Base-by-base conservation (phyloP, 2,888 invertebrate species). In the Parthenolecanium corni region DNA sequence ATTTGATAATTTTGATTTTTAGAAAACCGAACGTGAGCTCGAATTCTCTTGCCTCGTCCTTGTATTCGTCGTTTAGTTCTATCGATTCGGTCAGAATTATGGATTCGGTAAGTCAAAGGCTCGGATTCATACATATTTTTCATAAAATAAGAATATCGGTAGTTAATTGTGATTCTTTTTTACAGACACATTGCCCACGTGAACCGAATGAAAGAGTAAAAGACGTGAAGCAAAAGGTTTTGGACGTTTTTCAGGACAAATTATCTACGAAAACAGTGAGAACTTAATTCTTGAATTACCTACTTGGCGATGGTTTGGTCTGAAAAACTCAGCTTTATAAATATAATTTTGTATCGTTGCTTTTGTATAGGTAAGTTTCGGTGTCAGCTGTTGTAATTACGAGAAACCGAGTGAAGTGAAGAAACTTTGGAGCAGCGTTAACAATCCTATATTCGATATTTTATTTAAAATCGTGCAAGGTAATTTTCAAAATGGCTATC, bases 371-470 rank as follows among this genome's bases (percentile, higher is more conserved):
- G 36, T 70, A 12, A 68, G 69, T 18, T 64, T 68, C 5, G 67
- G 68, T 62, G 63, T 67, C 6, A 66, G 67, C 12, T 70, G 70
- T 61, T 70, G 70, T 64, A 68, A 69, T 23, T 69, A 67, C 44
- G 64, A 67, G 20, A 64, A 64, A 25, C 66, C 72, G n/a, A 68
- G 69, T n/a, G 67, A 68, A 11, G 70, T 74, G 49, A 70, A 73
- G 14, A 66, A 66, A 20, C 69, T 75, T 18, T 76, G 75, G 75
- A 70, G 71, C 38, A 70, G 72, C 25, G 74, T 72, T 67, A 66
- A 75, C 47, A n/a, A 65, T 36, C 72, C 72, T 0, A 56, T 74
- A 2, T 71, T 70, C 66, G 69, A 71, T 53, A 67, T 75, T 18
- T 61, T 75, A 18, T 68, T 63, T 11, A 46, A 64, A 44, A 56